These are phyloP conservation scores for Megalops cyprinoides DNA, from an alignment of 2,797 vertebrate genomes.

Conservation along the genomic window DNA sequence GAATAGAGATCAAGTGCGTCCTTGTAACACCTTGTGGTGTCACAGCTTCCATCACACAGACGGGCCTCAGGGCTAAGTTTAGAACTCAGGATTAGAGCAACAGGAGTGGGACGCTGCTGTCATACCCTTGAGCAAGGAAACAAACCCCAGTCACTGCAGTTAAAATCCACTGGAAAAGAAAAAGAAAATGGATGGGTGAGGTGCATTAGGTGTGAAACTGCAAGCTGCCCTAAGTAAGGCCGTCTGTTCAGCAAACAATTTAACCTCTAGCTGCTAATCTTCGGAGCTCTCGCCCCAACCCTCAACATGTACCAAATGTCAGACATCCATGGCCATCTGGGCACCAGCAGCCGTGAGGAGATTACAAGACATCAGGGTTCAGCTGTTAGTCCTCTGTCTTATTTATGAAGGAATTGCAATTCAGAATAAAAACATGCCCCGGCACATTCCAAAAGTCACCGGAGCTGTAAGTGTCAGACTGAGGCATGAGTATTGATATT, in stretches of 20 bases:
- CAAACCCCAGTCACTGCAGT: too few species aligned
- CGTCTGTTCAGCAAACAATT: constrained; percentile 6
- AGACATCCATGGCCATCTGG: constrained; percentile 1
- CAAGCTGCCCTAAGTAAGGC: background rate
- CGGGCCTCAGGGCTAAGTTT: too few species aligned
- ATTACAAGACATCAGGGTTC: background rate
- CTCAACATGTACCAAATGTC: constrained; percentile 15
- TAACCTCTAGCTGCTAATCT: constrained; percentile 2
- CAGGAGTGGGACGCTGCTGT: too few species aligned
- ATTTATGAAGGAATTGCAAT: constrained; percentile 7
- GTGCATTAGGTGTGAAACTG: background rate
- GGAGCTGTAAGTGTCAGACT: background rate
- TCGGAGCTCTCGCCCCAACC: background rate
- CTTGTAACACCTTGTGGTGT: too few species aligned
- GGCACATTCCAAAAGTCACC: background rate
- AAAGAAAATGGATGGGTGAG: background rate
- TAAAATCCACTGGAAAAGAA: too few species aligned
- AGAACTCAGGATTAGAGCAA: too few species aligned
- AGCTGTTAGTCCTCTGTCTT: too few species aligned
- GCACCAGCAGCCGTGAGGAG: background rate
- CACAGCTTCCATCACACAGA: too few species aligned
- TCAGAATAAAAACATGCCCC: background rate
- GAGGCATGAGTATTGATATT: background rate
- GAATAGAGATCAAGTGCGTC: too few species aligned
- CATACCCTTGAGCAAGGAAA: too few species aligned